Percentiles rank a stretch among this genome's conserved stretches.
Evolutionary conservation across 2,888 invertebrate genomes (phyloP).

Genomic region (Catocala nupta): DNA sequence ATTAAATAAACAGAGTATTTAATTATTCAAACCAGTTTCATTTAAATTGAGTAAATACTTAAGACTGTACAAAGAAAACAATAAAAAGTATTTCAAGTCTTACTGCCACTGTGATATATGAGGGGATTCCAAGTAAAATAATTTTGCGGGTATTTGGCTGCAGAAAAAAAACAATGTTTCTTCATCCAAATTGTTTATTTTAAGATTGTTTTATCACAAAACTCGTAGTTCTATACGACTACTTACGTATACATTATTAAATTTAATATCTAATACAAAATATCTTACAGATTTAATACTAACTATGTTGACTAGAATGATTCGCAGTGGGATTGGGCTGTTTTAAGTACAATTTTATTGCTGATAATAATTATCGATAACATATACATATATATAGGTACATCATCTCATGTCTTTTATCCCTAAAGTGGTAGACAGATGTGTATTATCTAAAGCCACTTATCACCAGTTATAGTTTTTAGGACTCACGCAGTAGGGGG

Average conservation of each 20-base stretch:
- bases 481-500: too few relatives aligned
- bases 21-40: background rate
- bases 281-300: constrained; percentile 24
- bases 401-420: too few relatives aligned
- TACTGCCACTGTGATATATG: constrained; percentile 6
- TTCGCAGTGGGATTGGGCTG: constrained; percentile 2
- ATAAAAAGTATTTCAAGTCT: background rate
- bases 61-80: constrained; percentile 5
- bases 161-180: constrained; percentile 23
- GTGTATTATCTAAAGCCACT: too few relatives aligned
- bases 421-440: too few relatives aligned
- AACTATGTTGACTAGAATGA: constrained; percentile 20
- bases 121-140: background rate
- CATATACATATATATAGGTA: too few relatives aligned
- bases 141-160: constrained; percentile 1
- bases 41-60: background rate
- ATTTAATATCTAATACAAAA: constrained; percentile 35
- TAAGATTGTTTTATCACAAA: constrained; percentile 64
- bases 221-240: constrained; percentile 56
- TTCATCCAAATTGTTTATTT: constrained; percentile 52
- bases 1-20: background rate
- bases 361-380: too few relatives aligned
- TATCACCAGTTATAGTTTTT: too few relatives aligned
- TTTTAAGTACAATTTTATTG: background rate
- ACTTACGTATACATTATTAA: constrained; percentile 52